These are phyloP conservation scores for Ochotona curzoniae DNA, from an alignment of 2,113 vertebrate genomes.

Conservation along the genomic window DNA sequence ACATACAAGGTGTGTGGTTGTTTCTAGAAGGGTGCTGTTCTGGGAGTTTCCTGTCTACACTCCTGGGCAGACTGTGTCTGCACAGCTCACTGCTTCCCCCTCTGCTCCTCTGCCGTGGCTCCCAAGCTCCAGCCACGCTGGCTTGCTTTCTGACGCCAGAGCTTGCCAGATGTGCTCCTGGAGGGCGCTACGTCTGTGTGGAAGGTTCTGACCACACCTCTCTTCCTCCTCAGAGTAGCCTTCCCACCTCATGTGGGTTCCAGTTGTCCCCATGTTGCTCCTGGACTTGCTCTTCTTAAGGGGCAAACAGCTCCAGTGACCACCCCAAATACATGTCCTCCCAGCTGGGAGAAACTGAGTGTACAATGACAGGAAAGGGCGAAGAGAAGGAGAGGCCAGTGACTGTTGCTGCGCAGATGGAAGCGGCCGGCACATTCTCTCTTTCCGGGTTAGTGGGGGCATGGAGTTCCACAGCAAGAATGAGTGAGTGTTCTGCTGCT, in stretches of 20 bases:
- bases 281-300: background rate
- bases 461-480: background rate
- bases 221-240: background rate
- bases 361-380: background rate
- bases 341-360: background rate
- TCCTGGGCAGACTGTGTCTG: background rate
- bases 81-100: fast-evolving
- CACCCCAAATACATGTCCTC: background rate
- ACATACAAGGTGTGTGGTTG: background rate
- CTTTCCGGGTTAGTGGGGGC: background rate
- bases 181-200: background rate
- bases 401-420: too few species aligned
- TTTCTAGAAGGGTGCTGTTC: slow-evolving; percentile 6
- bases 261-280: background rate
- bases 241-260: fast-evolving
- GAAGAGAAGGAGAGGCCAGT: background rate
- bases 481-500: background rate
- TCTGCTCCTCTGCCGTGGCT: background rate
- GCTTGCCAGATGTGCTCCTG: background rate
- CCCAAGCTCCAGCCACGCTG: fast-evolving
- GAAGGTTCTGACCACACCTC: background rate
- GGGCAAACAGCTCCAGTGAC: too few species aligned
- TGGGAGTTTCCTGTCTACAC: background rate
- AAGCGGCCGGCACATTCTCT: fast-evolving
- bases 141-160: background rate